These are phyloP conservation scores for Myotis planiceps DNA, from an alignment of 2,797 vertebrate genomes.

Conservation along the genomic window DNA sequence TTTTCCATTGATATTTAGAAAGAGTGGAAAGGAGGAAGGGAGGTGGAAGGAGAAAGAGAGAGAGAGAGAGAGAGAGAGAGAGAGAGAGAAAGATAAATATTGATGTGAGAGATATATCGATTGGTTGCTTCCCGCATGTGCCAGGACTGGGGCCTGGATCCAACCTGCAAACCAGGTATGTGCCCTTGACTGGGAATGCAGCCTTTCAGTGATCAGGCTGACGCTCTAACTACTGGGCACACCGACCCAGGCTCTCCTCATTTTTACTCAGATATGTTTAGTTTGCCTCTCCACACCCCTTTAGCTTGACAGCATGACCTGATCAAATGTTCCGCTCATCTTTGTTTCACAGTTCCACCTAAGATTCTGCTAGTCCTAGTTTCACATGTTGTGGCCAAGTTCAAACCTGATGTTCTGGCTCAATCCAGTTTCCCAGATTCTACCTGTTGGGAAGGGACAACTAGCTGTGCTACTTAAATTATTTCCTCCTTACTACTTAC, in stretches of 20 bases:
- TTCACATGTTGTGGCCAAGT: neutral
- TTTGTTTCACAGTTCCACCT: neutral
- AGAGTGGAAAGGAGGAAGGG: too few species aligned
- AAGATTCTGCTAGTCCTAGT: neutral
- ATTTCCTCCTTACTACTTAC: neutral
- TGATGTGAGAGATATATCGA: too few species aligned
- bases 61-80: too few species aligned
- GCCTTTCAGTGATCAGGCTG: too few species aligned
- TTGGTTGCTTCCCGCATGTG: too few species aligned
- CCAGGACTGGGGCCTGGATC: too few species aligned
- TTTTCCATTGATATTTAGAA: too few species aligned
- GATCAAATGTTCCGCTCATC: neutral
- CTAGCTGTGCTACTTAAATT: neutral
- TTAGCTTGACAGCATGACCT: neutral
- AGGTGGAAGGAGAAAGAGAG: too few species aligned
- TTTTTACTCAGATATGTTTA: neutral
- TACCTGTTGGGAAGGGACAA: neutral
- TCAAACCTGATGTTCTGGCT: neutral
- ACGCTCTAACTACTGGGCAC: too few species aligned
- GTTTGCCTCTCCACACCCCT: neutral
- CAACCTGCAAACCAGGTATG: too few species aligned
- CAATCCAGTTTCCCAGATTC: neutral
- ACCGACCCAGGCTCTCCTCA: neutral
- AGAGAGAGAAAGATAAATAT: too few species aligned
- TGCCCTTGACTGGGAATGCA: too few species aligned